Percentiles rank a stretch among this genome's conserved stretches.
phyloP scores from a whole-genome alignment of 2,113 vertebrate species.

The Tringa solitaria region DNA sequence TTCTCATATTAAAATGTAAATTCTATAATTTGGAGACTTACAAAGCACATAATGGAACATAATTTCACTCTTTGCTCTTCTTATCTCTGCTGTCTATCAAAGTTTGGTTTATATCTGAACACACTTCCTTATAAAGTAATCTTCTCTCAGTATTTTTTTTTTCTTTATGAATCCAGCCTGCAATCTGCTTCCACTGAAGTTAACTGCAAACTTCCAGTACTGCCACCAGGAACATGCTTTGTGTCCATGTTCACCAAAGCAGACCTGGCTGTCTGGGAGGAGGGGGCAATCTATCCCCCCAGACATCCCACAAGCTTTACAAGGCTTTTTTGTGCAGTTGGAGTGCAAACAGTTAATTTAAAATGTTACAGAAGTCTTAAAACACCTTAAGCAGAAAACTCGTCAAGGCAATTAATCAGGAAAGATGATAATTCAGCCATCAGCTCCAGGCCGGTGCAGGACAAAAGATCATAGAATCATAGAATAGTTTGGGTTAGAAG shows the following conservation, averaged over 20 bases:
- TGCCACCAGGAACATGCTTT: rapidly evolving
- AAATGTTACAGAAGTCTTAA: background rate
- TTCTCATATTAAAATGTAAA: background rate
- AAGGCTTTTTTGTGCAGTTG: background rate
- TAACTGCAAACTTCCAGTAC: background rate
- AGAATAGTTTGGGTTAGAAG: background rate
- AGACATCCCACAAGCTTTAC: background rate
- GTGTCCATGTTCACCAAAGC: background rate
- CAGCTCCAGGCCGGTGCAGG: background rate
- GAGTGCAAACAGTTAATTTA: background rate
- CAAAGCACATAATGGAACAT: background rate
- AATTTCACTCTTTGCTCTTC: background rate
- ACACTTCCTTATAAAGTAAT: background rate
- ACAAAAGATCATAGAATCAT: background rate
- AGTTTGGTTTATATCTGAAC: background rate
- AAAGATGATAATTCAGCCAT: background rate
- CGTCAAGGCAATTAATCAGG: background rate
- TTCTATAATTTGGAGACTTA: background rate
- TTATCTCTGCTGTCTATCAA: background rate
- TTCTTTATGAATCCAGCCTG: background rate
- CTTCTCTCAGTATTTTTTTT: background rate
- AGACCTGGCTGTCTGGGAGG: background rate
- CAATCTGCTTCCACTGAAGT: background rate
- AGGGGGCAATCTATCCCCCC: background rate
- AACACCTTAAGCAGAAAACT: background rate